phyloP scores from a whole-genome alignment of 1,140 invertebrate species.

The Bacillus rossius region DNA sequence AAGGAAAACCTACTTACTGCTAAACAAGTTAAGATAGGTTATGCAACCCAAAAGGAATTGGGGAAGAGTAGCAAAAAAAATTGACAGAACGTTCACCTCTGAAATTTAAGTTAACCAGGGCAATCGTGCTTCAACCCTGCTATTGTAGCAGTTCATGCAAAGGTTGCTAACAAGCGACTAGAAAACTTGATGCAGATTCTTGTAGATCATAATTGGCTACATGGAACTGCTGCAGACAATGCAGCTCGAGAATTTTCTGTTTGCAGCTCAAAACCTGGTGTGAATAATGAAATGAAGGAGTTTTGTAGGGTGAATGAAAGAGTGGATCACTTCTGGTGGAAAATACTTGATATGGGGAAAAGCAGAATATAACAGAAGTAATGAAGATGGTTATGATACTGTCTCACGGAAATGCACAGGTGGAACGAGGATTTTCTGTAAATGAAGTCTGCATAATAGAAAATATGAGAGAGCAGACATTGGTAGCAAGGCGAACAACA shows the following conservation, averaged over 20 bases:
- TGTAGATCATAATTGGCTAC: conserved; percentile 10
- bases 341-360: conserved; percentile 4
- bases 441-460: conserved; percentile 23
- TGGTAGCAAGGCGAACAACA: conserved; percentile 19
- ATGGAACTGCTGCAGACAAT: conserved; percentile 15
- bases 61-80: conserved; percentile 3
- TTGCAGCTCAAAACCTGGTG: conserved; percentile 5
- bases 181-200: conserved; percentile 13
- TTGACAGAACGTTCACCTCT: conserved; percentile 19
- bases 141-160: no score
- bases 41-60: no score
- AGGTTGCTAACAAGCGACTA: not conserved
- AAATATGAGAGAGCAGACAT: conserved; percentile 21
- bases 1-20: no score
- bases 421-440: conserved; percentile 25
- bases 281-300: conserved; percentile 7
- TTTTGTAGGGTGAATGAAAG: conserved; percentile 13
- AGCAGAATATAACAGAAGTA: not conserved
- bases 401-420: conserved; percentile 20
- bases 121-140: conserved; percentile 15
- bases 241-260: conserved; percentile 9
- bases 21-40: no score
- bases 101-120: conserved; percentile 18
- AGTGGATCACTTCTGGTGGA: conserved; percentile 18
- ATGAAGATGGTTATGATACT: conserved; percentile 7